A percentile compares a stretch with the other conserved stretches of the same genome.
Evolutionary conservation across 2,113 vertebrate species (phyloP).

Genomic region (Prinia subflava): DNA sequence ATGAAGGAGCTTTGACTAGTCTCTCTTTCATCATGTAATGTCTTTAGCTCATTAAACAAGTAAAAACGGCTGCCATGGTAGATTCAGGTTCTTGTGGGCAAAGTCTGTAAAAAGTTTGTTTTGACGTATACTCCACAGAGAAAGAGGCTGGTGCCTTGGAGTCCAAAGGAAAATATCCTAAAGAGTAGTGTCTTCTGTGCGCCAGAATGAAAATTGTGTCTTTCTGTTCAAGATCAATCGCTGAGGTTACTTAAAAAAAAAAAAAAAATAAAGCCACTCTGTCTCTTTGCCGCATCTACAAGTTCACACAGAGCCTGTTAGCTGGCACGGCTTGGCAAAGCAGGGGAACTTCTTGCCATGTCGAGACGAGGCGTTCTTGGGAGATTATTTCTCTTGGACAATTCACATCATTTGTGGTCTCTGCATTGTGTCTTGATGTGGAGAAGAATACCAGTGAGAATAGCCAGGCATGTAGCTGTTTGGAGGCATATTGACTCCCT

Average conservation of each 20-base stretch:
- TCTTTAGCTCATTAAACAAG: slow-evolving; percentile 77
- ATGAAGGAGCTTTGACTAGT: slow-evolving; percentile 62
- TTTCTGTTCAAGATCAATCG: slow-evolving; percentile 65
- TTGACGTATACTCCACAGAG: slow-evolving; percentile 69
- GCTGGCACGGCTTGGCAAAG: slow-evolving; percentile 65
- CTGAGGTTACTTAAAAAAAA: slow-evolving; percentile 62
- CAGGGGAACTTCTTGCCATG: slow-evolving; percentile 58
- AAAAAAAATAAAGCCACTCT: neutral
- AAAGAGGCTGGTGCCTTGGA: slow-evolving; percentile 68
- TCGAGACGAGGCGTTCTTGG: slow-evolving; percentile 59
- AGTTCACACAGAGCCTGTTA: slow-evolving; percentile 67
- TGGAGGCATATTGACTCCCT: slow-evolving; percentile 97
- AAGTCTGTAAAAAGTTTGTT: slow-evolving; percentile 69
- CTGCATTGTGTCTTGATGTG: slow-evolving; percentile 99
- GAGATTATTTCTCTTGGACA: slow-evolving; percentile 57
- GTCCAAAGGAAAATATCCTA: slow-evolving; percentile 71
- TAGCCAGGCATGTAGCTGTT: slow-evolving; percentile 99
- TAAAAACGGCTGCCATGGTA: slow-evolving; percentile 70
- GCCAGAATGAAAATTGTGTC: slow-evolving; percentile 58
- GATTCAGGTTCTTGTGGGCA: slow-evolving; percentile 66
- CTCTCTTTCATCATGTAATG: slow-evolving; percentile 68
- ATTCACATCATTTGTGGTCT: slow-evolving; percentile 91
- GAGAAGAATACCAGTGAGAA: slow-evolving; percentile 98
- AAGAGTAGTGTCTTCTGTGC: slow-evolving; percentile 69
- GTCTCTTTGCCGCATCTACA: slow-evolving; percentile 55